Base-by-base conservation (phyloP, 2,113 vertebrate species). In the Apeltes quadracus region DNA sequence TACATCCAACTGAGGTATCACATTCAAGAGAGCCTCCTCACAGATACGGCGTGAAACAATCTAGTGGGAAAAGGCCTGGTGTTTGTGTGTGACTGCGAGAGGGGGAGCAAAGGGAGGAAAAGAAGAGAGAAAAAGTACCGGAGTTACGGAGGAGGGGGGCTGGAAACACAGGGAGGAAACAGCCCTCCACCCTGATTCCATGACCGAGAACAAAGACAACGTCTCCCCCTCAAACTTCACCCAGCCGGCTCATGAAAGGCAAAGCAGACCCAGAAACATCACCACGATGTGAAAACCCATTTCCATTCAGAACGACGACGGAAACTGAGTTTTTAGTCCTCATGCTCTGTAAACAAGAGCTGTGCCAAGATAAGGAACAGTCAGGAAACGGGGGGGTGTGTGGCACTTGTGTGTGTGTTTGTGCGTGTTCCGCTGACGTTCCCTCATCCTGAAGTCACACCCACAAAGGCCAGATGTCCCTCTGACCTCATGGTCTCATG, bases 131-230 rank as follows among this genome's bases (percentile, higher is more conserved):
- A 84, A 85, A 82, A 84, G 75, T 81, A 70, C 69, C 82, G 69
- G 67, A 71, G 58, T 59, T 68, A 58, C 65, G 25, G 38, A 15
- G 23, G 48, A 39, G 25, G 70, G 59, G 69, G 9, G 1, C 83
- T 89, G 88, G 90, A 93, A 93, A 93, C 87, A 87, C 87, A 86
- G 83, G 75, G 91, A 94, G 92, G 93, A 93, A 93, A 90, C 61
- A 64, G 85, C 85, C 91, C 93, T 91, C 91, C 92, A 91, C 93
- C 92, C 91, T 90, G 82, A 91, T 89, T 84, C 83, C 83, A 83
- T 77, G 78, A 77, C 70, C 2, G 75, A 89, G 83, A 92, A 90
- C 90, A 92, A 91, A 88, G 87, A 84, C 89, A 76, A 74, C 80
- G 89, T 78, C 86, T 88, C 86, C 87, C 90, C 85, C 87, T 87